phyloP scores from a whole-genome alignment of 1,140 invertebrate species.

The Glomeris maerens region DNA sequence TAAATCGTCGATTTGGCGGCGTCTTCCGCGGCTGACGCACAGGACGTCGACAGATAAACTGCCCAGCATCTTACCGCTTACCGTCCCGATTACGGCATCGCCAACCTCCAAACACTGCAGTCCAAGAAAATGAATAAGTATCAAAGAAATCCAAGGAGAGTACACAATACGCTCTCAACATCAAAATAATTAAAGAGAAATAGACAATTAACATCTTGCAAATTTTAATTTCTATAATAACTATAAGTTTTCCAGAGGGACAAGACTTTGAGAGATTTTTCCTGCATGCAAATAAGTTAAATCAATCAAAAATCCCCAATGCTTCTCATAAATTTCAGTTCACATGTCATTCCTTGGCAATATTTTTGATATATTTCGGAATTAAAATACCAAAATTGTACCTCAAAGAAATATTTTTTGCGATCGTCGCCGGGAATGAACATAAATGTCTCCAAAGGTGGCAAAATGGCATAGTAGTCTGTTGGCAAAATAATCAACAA shows the following conservation, averaged over 20 bases:
- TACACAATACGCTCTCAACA: slow-evolving; percentile 4
- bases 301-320: too few species aligned
- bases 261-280: too few species aligned
- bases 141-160: slow-evolving; percentile 2
- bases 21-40: slow-evolving; percentile 58
- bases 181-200: too few species aligned
- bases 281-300: too few species aligned
- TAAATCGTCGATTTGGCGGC: slow-evolving; percentile 63
- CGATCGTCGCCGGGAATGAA: slow-evolving; percentile 52
- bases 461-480: slow-evolving; percentile 67
- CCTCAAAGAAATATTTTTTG: slow-evolving; percentile 62
- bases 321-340: too few species aligned
- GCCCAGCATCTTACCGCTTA: slow-evolving; percentile 51
- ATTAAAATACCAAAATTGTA: slow-evolving; percentile 32
- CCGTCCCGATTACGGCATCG: slow-evolving; percentile 66
- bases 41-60: slow-evolving; percentile 66
- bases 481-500: slow-evolving; percentile 29
- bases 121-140: slow-evolving; percentile 22
- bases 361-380: too few species aligned
- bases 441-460: slow-evolving; percentile 67
- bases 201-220: too few species aligned
- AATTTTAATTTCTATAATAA: too few species aligned
- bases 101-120: slow-evolving; percentile 60
- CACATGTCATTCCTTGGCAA: too few species aligned
- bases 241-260: too few species aligned